Conservation (phyloP, 2,888 invertebrate genomes). For the Callyntrura guangdongensis region DNA sequence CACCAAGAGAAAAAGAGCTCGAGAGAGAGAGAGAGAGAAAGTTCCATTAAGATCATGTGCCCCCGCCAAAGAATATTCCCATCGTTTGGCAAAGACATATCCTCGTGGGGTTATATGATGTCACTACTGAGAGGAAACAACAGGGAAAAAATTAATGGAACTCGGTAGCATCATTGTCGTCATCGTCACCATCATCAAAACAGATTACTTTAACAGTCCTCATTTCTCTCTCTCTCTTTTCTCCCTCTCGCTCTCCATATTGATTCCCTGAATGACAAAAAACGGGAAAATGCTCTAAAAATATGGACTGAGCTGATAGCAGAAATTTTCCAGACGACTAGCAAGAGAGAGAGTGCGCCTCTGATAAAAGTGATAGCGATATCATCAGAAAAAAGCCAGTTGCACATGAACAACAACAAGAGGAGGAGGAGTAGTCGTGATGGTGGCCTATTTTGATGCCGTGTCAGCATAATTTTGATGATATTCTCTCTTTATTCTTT, state of each 20-base stretch:
- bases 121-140: background rate
- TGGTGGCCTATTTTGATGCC: background rate
- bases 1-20: background rate
- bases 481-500: background rate
- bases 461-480: slow-evolving; percentile 26
- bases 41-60: slow-evolving; percentile 45
- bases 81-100: background rate
- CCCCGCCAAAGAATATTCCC: slow-evolving; percentile 46
- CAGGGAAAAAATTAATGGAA: background rate
- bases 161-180: no score
- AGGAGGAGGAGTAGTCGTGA: background rate
- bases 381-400: background rate
- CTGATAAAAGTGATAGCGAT: background rate
- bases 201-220: background rate
- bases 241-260: background rate
- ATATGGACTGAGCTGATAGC: background rate
- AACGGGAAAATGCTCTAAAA: slow-evolving; percentile 1
- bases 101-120: background rate
- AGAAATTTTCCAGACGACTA: slow-evolving; percentile 8
- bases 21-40: background rate
- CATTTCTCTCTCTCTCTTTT: background rate
- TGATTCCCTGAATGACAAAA: background rate
- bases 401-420: background rate
- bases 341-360: background rate
- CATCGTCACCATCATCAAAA: background rate